Conservation (phyloP, 2,113 vertebrate genomes). For the Myiagra hebetior region DNA sequence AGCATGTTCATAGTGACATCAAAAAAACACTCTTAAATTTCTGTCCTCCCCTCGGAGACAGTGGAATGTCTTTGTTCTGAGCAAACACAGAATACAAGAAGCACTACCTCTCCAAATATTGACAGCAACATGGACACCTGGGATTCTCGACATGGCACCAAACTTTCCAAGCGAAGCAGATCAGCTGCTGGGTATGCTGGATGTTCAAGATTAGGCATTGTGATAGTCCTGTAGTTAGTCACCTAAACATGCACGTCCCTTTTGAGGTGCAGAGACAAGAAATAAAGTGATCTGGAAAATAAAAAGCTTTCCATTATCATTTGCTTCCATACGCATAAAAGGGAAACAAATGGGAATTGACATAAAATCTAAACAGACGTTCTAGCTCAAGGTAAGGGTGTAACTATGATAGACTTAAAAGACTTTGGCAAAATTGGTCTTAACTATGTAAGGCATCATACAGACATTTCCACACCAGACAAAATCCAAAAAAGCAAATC, state of each 20-base stretch:
- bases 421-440: background rate
- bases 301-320: background rate
- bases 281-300: background rate
- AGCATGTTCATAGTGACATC: background rate
- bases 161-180: conserved; percentile 69
- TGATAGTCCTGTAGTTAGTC: background rate
- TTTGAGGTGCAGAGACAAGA: background rate
- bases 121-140: conserved; percentile 82
- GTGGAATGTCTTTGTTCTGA: background rate
- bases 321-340: background rate
- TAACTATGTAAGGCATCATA: background rate
- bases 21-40: background rate
- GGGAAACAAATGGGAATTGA: background rate
- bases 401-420: background rate
- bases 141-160: conserved; percentile 83
- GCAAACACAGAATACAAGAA: background rate
- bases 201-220: conserved; percentile 72
- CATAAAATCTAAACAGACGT: background rate
- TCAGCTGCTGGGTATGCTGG: conserved; percentile 71
- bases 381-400: background rate
- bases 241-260: background rate
- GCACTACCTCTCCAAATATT: conserved; percentile 87
- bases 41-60: background rate
- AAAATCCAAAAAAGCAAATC: background rate
- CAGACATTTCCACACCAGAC: background rate